Base-by-base conservation (phyloP, 2,888 invertebrate genomes). In the Metopia argyrocephala region DNA sequence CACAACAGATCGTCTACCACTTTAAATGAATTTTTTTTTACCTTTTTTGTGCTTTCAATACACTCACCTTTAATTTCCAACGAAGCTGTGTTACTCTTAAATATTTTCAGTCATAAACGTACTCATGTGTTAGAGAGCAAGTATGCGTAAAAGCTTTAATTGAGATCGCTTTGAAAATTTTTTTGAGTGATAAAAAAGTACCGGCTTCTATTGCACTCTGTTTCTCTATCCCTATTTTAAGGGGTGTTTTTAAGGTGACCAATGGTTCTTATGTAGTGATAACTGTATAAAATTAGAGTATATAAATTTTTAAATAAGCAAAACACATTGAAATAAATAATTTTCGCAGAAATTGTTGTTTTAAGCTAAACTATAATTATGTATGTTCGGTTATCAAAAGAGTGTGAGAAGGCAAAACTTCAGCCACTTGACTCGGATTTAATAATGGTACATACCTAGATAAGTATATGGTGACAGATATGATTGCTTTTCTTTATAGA, bases 181-280 rank as follows among this genome's bases (percentile, higher is more conserved):
- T n/a, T 28, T 68, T 50, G 48, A 31, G 18, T 61, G 52, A 27
- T 15, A 52, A 61, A 12, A 46, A 74, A 54, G 76, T 74, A 70
- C 81, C 74, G 78, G 78, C 78, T 81, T 81, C 65, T 38, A 7
- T 57, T 61, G 48, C 6, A 59, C 31, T 73, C 20, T 28, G 20
- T 25, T 27, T 23, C 50, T 66, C 20, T 23, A 5, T 18, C 21
- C 28, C 46, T 57, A 18, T 25, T 31, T 28, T 78, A 78, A 78
- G n/a, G 78, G 81, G 81, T 81, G 69, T 70, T 20, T 65, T 57
- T 48, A 27, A 45, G 74, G 31, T 61, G 65, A 25, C 74, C 81
- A 81, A 48, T n/a, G n/a, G n/a, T n/a, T n/a, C n/a, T n/a, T n/a
- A n/a, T n/a, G n/a, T n/a, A n/a, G n/a, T n/a, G n/a, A n/a, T n/a